Conservation (phyloP, 2,797 vertebrate genomes). For the Neosilurus mollespiculum region DNA sequence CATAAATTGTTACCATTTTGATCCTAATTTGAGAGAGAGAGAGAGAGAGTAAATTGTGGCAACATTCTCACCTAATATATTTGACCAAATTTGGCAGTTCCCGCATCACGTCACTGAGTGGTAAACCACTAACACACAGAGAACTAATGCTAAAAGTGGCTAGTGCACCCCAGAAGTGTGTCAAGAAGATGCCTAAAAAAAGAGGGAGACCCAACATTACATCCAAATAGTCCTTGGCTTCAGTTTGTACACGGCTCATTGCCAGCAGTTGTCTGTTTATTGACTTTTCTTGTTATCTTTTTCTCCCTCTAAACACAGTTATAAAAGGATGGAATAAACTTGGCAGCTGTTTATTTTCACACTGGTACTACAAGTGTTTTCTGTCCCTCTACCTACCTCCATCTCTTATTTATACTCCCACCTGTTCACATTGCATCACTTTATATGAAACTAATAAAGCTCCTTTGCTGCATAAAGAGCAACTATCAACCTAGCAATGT, state of each 20-base stretch:
- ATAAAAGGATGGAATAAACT: background rate
- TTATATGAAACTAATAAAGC: background rate
- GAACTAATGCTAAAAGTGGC: background rate
- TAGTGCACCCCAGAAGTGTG: background rate
- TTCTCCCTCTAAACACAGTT: background rate
- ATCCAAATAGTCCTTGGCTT: constrained; percentile 3
- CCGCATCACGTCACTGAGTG: background rate
- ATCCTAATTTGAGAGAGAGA: background rate
- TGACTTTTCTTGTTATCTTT: constrained; percentile 22
- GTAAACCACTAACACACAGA: background rate
- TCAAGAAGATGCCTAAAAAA: background rate
- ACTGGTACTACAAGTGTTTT: background rate
- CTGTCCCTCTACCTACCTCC: background rate
- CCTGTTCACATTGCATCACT: background rate
- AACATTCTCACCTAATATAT: background rate
- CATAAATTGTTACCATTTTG: background rate
- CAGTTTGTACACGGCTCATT: background rate
- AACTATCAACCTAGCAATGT: background rate
- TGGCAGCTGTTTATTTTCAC: constrained; percentile 12
- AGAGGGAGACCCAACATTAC: background rate
- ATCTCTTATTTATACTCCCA: background rate
- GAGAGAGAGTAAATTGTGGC: too few relatives aligned
- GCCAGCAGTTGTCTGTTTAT: constrained; percentile 6
- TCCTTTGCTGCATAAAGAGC: background rate
- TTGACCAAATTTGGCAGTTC: background rate